Percentiles rank a stretch among this genome's conserved stretches.
These are phyloP conservation scores for Drosophila conformis DNA, from an alignment of 2,888 invertebrate genomes.

Conservation along the genomic window DNA sequence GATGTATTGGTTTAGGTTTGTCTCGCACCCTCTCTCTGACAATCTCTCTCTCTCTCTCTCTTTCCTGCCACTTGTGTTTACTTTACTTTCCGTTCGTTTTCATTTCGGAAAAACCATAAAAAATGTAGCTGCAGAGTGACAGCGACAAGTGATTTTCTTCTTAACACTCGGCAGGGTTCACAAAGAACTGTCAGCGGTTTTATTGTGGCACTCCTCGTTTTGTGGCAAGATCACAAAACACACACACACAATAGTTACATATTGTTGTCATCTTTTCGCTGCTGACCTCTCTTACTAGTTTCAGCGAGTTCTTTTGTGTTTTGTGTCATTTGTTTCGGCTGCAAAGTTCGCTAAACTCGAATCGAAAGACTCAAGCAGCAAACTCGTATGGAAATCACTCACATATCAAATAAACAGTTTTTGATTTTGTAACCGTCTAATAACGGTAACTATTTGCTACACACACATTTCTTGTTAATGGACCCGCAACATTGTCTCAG, in stretches of 20 bases:
- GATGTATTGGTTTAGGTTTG: conserved; percentile 5
- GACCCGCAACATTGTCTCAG: conserved; percentile 46
- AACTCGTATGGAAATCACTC: conserved; percentile 52
- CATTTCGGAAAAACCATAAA: conserved; percentile 55
- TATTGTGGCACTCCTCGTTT: conserved; percentile 25
- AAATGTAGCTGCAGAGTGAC: conserved; percentile 56
- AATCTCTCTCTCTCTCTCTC: neutral
- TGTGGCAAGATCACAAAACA: conserved; percentile 27
- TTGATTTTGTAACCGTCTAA: conserved; percentile 65
- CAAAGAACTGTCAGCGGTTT: conserved; percentile 36
- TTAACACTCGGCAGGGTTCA: conserved; percentile 7
- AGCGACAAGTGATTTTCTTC: conserved; percentile 68
- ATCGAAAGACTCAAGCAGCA: conserved; percentile 66
- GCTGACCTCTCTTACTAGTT: conserved; percentile 11
- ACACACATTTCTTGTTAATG: conserved; percentile 41
- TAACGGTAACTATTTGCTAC: conserved; percentile 57
- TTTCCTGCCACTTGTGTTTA: conserved; percentile 59
- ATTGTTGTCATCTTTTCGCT: conserved; percentile 1
- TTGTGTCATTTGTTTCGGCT: conserved; percentile 1
- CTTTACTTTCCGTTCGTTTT: conserved; percentile 24
- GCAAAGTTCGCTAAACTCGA: conserved; percentile 8
- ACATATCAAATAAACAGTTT: conserved; percentile 27
- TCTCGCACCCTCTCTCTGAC: neutral
- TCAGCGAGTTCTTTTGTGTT: conserved; percentile 34
- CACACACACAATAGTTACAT: neutral